phyloP scores from a whole-genome alignment of 2,888 invertebrate species.

The Gnatocerus cornutus region DNA sequence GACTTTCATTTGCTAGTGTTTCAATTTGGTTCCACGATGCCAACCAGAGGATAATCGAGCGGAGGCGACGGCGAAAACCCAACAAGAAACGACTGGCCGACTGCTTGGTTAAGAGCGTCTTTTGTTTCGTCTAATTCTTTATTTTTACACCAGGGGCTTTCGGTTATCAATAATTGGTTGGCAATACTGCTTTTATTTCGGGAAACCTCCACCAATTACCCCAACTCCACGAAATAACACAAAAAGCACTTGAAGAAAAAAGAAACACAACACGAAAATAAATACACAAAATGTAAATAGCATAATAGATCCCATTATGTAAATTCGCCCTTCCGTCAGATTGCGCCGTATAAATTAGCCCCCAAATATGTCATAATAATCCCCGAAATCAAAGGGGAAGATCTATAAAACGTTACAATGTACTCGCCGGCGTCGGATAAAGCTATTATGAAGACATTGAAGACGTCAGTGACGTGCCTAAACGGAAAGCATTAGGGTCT shows the following conservation, averaged over 20 bases:
- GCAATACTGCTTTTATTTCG: conserved; percentile 62
- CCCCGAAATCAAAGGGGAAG: conserved; percentile 48
- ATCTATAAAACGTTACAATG: conserved; percentile 48
- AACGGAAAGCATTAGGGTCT: conserved; percentile 52
- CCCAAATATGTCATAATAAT: conserved; percentile 48
- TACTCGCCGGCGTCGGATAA: conserved; percentile 34
- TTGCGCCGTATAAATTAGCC: conserved; percentile 44
- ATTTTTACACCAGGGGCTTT: conserved; percentile 65
- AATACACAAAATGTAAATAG: not conserved
- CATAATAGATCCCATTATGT: conserved; percentile 18
- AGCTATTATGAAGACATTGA: conserved; percentile 51
- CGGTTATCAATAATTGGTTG: conserved; percentile 67
- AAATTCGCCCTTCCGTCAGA: conserved; percentile 42
- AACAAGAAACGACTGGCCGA: conserved; percentile 51
- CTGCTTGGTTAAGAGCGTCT: conserved; percentile 61
- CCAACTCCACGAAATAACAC: not conserved
- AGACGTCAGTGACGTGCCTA: conserved; percentile 50
- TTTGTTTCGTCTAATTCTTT: conserved; percentile 65
- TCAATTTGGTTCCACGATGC: conserved; percentile 64
- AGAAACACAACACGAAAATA: no score
- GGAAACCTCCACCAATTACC: conserved; percentile 37
- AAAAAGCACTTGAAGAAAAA: not conserved
- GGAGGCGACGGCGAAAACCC: conserved; percentile 23
- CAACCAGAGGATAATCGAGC: conserved; percentile 58
- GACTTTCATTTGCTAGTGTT: conserved; percentile 69